phyloP scores from a whole-genome alignment of 1,140 invertebrate genomes.

The Euschistus heros region DNA sequence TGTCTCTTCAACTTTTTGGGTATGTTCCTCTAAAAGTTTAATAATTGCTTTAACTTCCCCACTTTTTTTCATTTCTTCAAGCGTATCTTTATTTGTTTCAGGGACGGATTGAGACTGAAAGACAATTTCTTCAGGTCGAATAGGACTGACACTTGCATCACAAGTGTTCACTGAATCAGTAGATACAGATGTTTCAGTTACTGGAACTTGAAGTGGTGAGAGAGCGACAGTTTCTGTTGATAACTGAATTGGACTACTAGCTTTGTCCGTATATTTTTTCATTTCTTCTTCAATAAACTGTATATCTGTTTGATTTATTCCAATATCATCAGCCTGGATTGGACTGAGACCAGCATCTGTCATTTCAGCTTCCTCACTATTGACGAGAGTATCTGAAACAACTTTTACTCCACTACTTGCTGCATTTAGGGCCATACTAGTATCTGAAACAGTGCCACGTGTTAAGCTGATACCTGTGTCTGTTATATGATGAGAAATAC shows the following conservation, averaged over 20 bases:
- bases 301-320: conserved; percentile 31
- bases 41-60: conserved; percentile 40
- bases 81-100: conserved; percentile 27
- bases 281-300: conserved; percentile 34
- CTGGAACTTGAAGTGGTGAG: conserved; percentile 37
- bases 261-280: conserved; percentile 36
- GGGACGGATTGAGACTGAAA: neutral
- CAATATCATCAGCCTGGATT: conserved; percentile 41
- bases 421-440: conserved; percentile 34
- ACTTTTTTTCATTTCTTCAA: conserved; percentile 24
- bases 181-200: conserved; percentile 39
- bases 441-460: conserved; percentile 37
- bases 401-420: conserved; percentile 29
- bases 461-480: conserved; percentile 44
- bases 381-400: conserved; percentile 40
- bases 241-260: conserved; percentile 39
- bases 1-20: conserved; percentile 28
- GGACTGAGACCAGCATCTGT: conserved; percentile 45
- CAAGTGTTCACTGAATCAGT: conserved; percentile 40
- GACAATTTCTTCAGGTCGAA: conserved; percentile 22
- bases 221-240: conserved; percentile 34
- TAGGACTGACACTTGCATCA: conserved; percentile 40
- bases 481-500: conserved; percentile 40
- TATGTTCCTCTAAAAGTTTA: conserved; percentile 37
- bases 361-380: conserved; percentile 40